Percentiles rank a stretch among this genome's conserved stretches.
Conservation (phyloP, 2,113 vertebrate genomes). For the Gymnogyps californianus region DNA sequence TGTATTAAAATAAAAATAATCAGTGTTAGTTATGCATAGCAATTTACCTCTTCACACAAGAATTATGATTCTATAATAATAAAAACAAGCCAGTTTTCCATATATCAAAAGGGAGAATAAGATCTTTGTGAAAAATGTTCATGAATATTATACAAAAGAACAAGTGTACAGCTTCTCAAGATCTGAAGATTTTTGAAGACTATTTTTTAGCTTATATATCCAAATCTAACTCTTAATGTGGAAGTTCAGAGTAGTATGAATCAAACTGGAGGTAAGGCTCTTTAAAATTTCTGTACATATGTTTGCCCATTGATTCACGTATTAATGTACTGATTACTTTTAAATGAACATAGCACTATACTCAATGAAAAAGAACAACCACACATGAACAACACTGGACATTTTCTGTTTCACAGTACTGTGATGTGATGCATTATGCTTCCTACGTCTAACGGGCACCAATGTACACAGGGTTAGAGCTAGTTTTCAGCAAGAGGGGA, state of each 20-base stretch:
- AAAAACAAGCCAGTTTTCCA: background rate
- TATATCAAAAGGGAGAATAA: background rate
- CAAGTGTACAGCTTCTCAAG: background rate
- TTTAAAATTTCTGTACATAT: background rate
- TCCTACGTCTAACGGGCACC: background rate
- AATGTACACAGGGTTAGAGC: rapidly evolving
- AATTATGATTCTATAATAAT: background rate
- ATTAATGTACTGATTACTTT: background rate
- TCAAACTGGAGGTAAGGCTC: background rate
- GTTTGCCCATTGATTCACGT: rapidly evolving
- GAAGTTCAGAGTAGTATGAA: background rate
- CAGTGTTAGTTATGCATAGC: background rate
- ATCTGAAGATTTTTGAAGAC: background rate
- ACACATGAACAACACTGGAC: rapidly evolving
- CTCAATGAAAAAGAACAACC: background rate
- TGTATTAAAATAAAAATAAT: background rate
- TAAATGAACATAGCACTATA: background rate
- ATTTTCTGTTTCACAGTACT: background rate
- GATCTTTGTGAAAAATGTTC: background rate
- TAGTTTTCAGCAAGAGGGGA: background rate
- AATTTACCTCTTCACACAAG: background rate
- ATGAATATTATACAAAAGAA: background rate
- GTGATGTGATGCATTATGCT: background rate
- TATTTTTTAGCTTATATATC: background rate
- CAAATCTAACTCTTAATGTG: background rate